Evolutionary conservation across 2,113 vertebrate genomes (phyloP).

Genomic region (Octodon degus): DNA sequence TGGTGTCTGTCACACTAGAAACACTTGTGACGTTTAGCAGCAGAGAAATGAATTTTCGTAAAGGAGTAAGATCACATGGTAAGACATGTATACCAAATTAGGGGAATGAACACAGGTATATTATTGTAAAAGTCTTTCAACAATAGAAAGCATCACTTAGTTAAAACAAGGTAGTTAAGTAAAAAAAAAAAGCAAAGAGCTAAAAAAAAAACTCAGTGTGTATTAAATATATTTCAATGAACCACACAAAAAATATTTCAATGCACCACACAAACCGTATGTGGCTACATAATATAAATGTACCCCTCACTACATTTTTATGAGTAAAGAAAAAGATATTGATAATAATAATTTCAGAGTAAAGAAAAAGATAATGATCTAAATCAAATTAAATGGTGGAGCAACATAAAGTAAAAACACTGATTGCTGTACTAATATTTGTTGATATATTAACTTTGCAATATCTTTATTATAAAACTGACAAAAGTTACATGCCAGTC

Average conservation of each 20-base stretch:
- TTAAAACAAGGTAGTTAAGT: slow-evolving; percentile 81
- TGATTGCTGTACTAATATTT: background rate
- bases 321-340: background rate
- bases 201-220: slow-evolving; percentile 61
- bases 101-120: background rate
- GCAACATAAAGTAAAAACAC: background rate
- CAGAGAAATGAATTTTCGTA: background rate
- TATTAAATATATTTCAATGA: background rate
- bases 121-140: slow-evolving; percentile 52
- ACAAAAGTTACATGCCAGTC: background rate
- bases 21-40: background rate
- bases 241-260: background rate
- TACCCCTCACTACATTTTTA: background rate
- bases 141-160: slow-evolving; percentile 67
- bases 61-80: background rate
- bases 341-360: no score
- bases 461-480: slow-evolving; percentile 16
- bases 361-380: background rate
- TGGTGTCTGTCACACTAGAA: background rate
- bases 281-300: background rate
- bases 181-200: slow-evolving; percentile 63
- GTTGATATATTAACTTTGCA: slow-evolving; percentile 24
- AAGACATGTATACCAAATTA: background rate
- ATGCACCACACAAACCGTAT: background rate
- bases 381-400: background rate